Evolutionary conservation across 1,140 invertebrate genomes (phyloP), one percentile per base, ranked within the genome.

Genomic region (Meteorus sp.): DNA sequence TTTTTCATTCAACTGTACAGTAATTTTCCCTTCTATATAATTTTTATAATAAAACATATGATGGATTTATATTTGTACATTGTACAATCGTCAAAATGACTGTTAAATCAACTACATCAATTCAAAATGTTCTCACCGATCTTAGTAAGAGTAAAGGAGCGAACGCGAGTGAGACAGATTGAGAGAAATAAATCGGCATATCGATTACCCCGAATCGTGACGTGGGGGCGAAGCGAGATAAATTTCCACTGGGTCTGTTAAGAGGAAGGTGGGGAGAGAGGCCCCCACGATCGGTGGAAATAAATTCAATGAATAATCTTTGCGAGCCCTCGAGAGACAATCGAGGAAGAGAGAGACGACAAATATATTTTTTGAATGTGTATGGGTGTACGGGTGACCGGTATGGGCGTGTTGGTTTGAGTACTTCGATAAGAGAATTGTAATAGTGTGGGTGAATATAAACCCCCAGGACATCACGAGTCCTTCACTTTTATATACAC

Each of bases 401-500:
- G 71, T 66, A 67, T 69, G 70, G 72, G 72, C 69, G 69, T 72
- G 68, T 69, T 68, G 58, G n/a, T n/a, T n/a, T n/a, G n/a, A n/a
- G n/a, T 59, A 63, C 71, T 70, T 69, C 66, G 64, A 39, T 13
- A 39, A 63, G 65, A 61, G 68, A 67, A 67, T 67, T 65, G 37
- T 27, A 55, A 70, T 70, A 66, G 74, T 77, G n/a, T n/a, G n/a
- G n/a, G n/a, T n/a, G n/a, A n/a, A n/a, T n/a, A n/a, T n/a, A n/a
- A n/a, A 77, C 74, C 76, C 75, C 66, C 74, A 63, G 72, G 76
- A 75, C 70, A 77, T 78, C 75, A 77, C 74, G 75, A 77, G 69
- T 27, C 43, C 59, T 59, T n/a, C n/a, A n/a, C n/a, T n/a, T n/a
- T n/a, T n/a, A n/a, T n/a, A n/a, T n/a, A n/a, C n/a, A n/a, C n/a